These are phyloP conservation scores for Poeciliopsis presidionis DNA, from an alignment of 2,797 vertebrate genomes.

Conservation along the genomic window DNA sequence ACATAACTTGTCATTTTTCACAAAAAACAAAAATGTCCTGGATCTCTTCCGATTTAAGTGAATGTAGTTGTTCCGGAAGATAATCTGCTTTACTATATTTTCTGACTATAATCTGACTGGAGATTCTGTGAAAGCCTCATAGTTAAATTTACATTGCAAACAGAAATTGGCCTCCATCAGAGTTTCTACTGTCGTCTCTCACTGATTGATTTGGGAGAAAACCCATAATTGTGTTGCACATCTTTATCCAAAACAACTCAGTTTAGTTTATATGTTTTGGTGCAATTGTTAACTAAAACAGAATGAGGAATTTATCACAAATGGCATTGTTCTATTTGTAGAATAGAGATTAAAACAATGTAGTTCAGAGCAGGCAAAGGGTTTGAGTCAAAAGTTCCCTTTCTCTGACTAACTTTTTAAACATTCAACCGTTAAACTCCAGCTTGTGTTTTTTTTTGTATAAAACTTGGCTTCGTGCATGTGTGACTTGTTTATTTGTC, in stretches of 20 bases:
- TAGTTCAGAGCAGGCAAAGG: neutral
- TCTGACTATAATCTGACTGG: neutral
- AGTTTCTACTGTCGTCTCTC: neutral
- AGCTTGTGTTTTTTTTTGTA: neutral
- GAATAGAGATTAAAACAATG: neutral
- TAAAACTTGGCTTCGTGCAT: neutral
- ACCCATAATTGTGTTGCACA: neutral
- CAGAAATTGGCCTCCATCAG: too few relatives aligned
- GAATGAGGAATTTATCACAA: neutral
- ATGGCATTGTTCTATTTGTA: neutral
- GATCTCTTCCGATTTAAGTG: neutral
- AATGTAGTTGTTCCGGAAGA: neutral
- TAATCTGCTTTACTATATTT: neutral
- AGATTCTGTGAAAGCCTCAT: neutral
- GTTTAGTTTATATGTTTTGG: neutral
- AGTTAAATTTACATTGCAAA: neutral
- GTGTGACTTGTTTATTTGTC: slow-evolving; percentile 25
- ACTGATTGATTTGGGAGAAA: neutral
- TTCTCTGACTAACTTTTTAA: neutral
- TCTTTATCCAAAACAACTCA: neutral
- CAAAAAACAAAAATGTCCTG: neutral
- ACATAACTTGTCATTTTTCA: neutral
- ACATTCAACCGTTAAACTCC: neutral
- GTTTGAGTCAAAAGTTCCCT: neutral
- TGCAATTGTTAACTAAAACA: neutral